Base-by-base conservation (phyloP, 2,888 invertebrate species). In the Dolichopus griseipennis region DNA sequence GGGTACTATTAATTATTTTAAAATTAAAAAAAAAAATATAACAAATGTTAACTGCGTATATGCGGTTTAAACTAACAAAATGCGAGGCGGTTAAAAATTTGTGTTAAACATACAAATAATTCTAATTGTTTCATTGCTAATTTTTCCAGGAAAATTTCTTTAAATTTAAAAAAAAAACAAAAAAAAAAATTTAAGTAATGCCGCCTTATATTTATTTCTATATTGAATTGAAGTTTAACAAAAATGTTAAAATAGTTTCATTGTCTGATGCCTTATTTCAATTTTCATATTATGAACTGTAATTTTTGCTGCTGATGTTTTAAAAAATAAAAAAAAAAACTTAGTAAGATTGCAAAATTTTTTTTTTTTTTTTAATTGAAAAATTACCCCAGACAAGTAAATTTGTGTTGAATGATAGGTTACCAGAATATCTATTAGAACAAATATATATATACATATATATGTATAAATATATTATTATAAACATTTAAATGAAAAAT, bases 101-200 rank as follows among this genome's bases (percentile, higher is more conserved):
- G 12, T 18, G 6, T 52, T 18, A 52, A 52, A 1, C 52, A 52
- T 41, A 15, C 41, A 15, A 41, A 41, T 52, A 52, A 52, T 5
- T 52, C 18, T 52, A 52, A 52, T 52, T 52, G 18, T n/a, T 52
- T 52, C 18, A 15, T 52, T 52, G 52, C 15, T 52, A 52, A 52
- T 52, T 52, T 52, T 52, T 52, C 52, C 52, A 52, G 52, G 52
- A 52, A 52, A 52, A 52, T 52, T 52, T 15, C 15, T 52, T 52
- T 15, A 52, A 52, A 41, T 41, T 12, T 9, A 41, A 41, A 41
- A 41, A 41, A 9, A 41, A 9, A 41, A n/a, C n/a, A n/a, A 9
- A 41, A 41, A 2, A 41, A 41, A 41, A 41, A 41, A 41, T 27
- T 4, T 27, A 27, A 27, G 27, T 27, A 27, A 27, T 27, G 27